phyloP scores from a whole-genome alignment of 1,140 invertebrate species.

The Sarcophaga peregrina region DNA sequence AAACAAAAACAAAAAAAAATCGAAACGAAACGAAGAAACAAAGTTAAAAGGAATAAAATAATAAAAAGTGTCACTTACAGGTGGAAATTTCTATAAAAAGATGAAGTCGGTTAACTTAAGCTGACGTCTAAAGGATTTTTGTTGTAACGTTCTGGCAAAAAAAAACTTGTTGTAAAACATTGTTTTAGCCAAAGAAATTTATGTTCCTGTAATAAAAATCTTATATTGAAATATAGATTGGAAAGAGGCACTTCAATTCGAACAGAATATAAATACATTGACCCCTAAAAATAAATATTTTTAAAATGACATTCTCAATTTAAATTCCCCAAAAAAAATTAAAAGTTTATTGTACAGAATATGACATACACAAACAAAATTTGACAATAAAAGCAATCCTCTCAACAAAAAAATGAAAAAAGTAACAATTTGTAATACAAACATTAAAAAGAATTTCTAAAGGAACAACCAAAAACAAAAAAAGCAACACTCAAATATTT shows the following conservation, averaged over 20 bases:
- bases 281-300: background rate
- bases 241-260: background rate
- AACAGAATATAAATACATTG: background rate
- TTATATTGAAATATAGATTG: background rate
- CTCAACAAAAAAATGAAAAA: background rate
- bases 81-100: background rate
- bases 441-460: background rate
- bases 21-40: background rate
- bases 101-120: constrained; percentile 28
- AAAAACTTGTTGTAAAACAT: background rate
- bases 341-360: background rate
- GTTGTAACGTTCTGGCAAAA: background rate
- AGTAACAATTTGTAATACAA: background rate
- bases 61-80: constrained; percentile 19
- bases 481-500: background rate
- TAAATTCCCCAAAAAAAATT: background rate
- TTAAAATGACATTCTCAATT: background rate
- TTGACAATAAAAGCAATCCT: background rate
- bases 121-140: constrained; percentile 13
- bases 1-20: background rate
- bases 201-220: background rate
- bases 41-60: background rate
- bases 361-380: background rate
- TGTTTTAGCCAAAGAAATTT: constrained; percentile 16
- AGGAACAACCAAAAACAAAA: background rate